Evolutionary conservation across 2,888 invertebrate species (phyloP).

Genomic region (Parapristionchus giblindavisi): DNA sequence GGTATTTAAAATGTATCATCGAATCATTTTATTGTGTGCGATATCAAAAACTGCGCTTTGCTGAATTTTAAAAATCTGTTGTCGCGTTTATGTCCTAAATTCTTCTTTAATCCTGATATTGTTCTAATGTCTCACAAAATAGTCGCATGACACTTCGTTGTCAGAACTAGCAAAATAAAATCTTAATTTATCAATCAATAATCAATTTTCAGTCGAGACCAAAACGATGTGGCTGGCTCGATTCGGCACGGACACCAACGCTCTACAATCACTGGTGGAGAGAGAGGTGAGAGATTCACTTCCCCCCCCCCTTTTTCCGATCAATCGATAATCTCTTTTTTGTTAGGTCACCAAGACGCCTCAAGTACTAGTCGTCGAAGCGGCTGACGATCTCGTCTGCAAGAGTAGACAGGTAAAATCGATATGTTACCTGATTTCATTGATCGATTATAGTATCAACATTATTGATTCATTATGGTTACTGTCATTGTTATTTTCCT

Average conservation of each 20-base stretch:
- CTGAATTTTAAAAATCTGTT: no score
- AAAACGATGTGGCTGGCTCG: constrained; percentile 25
- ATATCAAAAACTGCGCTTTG: no score
- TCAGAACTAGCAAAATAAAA: background rate
- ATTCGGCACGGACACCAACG: constrained; percentile 28
- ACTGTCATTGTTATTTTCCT: background rate
- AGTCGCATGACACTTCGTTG: no score
- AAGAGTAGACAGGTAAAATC: constrained; percentile 24
- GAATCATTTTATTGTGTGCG: no score
- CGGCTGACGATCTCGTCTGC: constrained; percentile 35
- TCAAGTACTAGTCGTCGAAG: constrained; percentile 33
- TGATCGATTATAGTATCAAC: background rate
- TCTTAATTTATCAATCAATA: background rate
- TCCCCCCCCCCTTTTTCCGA: background rate
- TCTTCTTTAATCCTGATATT: no score
- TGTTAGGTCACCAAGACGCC: constrained; percentile 1
- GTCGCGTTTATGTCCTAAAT: no score
- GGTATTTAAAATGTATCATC: no score
- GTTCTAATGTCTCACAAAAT: no score
- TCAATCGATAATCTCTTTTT: background rate
- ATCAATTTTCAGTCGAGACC: background rate
- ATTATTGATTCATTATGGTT: background rate
- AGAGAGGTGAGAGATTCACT: background rate
- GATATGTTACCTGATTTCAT: background rate
- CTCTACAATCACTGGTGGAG: constrained; percentile 31